Percentiles rank a stretch among this genome's conserved stretches.
phyloP scores from a whole-genome alignment of 2,797 vertebrate genomes.

The Dromococcyx pavoninus region DNA sequence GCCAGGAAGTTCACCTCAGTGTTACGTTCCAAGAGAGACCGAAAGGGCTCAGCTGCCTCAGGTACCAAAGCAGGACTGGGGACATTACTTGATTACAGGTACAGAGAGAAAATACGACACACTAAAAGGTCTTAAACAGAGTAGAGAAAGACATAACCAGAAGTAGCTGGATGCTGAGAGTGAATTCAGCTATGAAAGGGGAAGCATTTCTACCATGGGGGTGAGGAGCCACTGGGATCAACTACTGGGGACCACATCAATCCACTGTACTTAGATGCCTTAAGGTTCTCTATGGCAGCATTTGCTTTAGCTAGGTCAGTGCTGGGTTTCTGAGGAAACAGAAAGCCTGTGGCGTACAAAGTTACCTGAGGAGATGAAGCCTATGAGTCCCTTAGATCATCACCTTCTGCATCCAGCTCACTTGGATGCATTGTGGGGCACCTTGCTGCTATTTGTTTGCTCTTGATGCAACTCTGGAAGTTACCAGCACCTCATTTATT shows the following conservation, averaged over 20 bases:
- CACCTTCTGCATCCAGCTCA: not conserved
- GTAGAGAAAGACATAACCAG: not conserved
- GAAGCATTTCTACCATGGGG: not conserved
- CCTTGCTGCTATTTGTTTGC: not conserved
- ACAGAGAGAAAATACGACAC: not conserved
- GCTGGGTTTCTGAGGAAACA: not conserved
- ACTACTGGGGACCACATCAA: not conserved
- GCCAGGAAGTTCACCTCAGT: not conserved
- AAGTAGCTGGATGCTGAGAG: not conserved
- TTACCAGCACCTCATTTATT: not conserved
- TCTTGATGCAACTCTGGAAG: not conserved
- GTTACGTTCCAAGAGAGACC: not conserved
- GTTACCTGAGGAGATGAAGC: not conserved
- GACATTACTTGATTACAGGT: not conserved
- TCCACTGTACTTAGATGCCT: not conserved
- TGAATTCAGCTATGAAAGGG: not conserved
- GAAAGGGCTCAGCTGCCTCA: not conserved
- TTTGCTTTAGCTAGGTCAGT: not conserved
- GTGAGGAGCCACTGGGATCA: not conserved
- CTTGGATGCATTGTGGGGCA: not conserved
- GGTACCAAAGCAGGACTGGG: not conserved
- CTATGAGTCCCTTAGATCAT: rapidly evolving
- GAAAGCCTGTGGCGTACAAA: not conserved
- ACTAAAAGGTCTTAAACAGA: not conserved
- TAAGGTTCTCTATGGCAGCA: not conserved